Evolutionary conservation across 2,888 invertebrate species (phyloP).

Genomic region (Eudemis profundana): DNA sequence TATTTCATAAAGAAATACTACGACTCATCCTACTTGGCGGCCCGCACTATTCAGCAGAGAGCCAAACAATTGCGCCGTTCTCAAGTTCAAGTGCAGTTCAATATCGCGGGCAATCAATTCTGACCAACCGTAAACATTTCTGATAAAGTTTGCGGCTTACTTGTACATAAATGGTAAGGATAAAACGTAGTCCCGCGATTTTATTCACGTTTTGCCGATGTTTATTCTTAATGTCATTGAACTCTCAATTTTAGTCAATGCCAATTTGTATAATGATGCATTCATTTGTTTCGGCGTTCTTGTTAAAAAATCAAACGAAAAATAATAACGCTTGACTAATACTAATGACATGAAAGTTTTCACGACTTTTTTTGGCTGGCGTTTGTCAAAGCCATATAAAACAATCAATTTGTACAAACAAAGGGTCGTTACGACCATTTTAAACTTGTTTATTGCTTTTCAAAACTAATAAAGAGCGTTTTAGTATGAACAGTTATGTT

Average conservation of each 20-base stretch:
- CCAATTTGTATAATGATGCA: conserved; percentile 18
- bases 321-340: conserved; percentile 27
- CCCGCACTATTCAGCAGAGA: conserved; percentile 64
- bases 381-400: conserved; percentile 26
- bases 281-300: conserved; percentile 9
- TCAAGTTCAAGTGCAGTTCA: conserved; percentile 53
- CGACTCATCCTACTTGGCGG: conserved; percentile 78
- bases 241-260: conserved; percentile 29
- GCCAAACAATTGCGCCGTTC: conserved; percentile 67
- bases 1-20: conserved; percentile 81
- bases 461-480: conserved; percentile 40
- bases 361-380: conserved; percentile 9
- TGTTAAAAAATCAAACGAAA: conserved; percentile 20
- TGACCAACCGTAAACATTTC: neutral
- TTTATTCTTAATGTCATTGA: neutral
- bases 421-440: conserved; percentile 36
- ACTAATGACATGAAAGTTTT: conserved; percentile 21
- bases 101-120: neutral
- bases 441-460: conserved; percentile 38
- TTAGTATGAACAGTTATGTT: conserved; percentile 26
- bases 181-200: neutral
- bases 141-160: neutral
- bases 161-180: neutral
- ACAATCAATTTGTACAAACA: conserved; percentile 36
- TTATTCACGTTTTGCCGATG: conserved; percentile 1